Evolutionary conservation across 30 jellyfish, hydroid and myxozoan genomes (phyloP), one percentile per base, ranked within the genome.

Genomic region (Aurelia aurita complex sp. Pacific): DNA sequence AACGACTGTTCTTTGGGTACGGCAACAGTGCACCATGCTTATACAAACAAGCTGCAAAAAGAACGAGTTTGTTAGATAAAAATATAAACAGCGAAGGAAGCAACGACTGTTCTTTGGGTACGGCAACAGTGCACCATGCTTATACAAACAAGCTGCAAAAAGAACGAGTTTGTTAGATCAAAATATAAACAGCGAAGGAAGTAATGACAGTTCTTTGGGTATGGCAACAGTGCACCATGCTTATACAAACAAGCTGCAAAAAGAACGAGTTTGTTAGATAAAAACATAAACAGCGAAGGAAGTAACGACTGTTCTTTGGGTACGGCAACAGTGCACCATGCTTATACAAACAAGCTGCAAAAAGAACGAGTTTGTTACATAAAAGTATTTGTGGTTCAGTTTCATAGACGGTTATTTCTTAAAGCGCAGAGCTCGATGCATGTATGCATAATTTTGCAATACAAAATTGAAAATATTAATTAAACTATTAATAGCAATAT

Each of bases 21-120:
- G 89, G 89, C n/a, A 64, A 50, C 18, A 64, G 51, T 4, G 77
- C 73, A 4, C 73, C 89, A 43, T 79, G 60, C 19, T 43, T 79
- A 2, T 46, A 46, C 57, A 46, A 46, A 46, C 57, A 46, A 7
- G 57, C 57, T 46, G 57, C 1, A 46, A 46, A 46, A 1, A 46
- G 12, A 46, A 46, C 6, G 15, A 46, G 15, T 46, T 46, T 3
- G 8, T 9, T 40, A 3, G 57, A 46, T 46, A 46, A 23, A 23
- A 23, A 35, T 76, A 4, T 33, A 32, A 66, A 60, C 89, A 79
- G 18, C 29, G 89, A 55, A 79, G 65, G 80, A 38, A 79, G 60
- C 62, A 64, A 43, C 65, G 80, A 43, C 89, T 65, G 42, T 64
- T 79, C 73, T 36, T 36, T 63, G 46, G 43, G 81, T 64, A 66